These are phyloP conservation scores for Eurytemora carolleeae DNA, from an alignment of 1,140 invertebrate genomes.

Conservation along the genomic window DNA sequence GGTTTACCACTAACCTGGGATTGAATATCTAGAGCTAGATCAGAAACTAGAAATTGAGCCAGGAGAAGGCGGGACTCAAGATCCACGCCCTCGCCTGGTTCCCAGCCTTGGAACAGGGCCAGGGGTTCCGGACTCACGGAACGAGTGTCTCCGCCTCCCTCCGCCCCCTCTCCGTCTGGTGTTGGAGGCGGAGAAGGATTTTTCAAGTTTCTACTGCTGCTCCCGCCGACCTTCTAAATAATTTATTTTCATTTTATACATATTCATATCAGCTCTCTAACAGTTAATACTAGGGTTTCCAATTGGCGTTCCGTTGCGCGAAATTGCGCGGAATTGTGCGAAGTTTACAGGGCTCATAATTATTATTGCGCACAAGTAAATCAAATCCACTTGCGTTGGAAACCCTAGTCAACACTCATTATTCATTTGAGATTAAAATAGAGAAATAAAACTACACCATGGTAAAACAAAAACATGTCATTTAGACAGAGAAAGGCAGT, in stretches of 20 bases:
- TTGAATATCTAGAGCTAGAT: slow-evolving; percentile 58
- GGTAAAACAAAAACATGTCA: too few relatives aligned
- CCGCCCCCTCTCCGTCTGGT: not conserved
- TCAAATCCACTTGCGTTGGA: too few relatives aligned
- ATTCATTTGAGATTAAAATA: too few relatives aligned
- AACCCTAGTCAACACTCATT: too few relatives aligned
- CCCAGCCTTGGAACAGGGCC: not conserved
- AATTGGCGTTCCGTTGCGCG: too few relatives aligned
- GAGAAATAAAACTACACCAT: too few relatives aligned
- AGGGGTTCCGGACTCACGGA: not conserved
- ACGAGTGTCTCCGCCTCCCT: not conserved
- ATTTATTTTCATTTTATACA: not conserved
- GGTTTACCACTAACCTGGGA: slow-evolving; percentile 58
- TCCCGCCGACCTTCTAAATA: not conserved
- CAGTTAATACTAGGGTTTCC: not conserved
- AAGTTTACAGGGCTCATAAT: too few relatives aligned
- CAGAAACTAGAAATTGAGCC: slow-evolving; percentile 66
- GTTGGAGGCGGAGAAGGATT: not conserved
- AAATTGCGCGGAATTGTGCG: too few relatives aligned
- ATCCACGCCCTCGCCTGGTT: slow-evolving; percentile 22
- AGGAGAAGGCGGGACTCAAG: slow-evolving; percentile 54
- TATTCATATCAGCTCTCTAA: not conserved
- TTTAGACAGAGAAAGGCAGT: too few relatives aligned
- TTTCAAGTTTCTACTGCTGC: not conserved
- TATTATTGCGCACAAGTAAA: too few relatives aligned